Base-by-base conservation (phyloP, 2,113 vertebrate genomes). In the Zosterops lateralis region DNA sequence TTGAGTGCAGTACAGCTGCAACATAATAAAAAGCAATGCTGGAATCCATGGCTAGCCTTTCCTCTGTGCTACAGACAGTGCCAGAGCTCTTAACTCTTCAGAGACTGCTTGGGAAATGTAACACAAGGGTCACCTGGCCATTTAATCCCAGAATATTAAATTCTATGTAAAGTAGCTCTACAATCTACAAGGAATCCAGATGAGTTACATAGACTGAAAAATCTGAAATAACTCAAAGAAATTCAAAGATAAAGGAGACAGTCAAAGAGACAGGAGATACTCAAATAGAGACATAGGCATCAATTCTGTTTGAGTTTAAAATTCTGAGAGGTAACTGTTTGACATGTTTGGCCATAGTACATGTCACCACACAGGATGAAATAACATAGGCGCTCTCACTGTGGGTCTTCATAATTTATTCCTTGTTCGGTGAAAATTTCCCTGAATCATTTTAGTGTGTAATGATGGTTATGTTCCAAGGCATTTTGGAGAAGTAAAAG, bases 1-100 rank as follows among this genome's bases (percentile, higher is more conserved):
- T 68, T 96, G 93, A 96, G 93, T 86, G 90, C 92, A 93, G 90
- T 96, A 95, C 96, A 97, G 96, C 96, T 97, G 96, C 95, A 95
- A 90, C 91, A 96, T 96, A 96, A 97, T 97, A 95, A 96, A 96
- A 95, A 93, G 95, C 90, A 95, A 96, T 78, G 56, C 54, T 96
- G 93, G 90, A 96, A 94, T 90, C 93, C 65, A 61, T 68, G 79
- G 70, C 76, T 84, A 95, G 85, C 50, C 70, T 94, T 90, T 84
- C 68, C 76, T 95, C 88, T 95, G 76, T 0, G 7, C 79, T 91
- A 67, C 75, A 84, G 67, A 53, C 56, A 85, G 64, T 0, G 14
- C 93, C 95, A 97, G 79, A 94, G 48, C 26, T 90, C 79, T 96
- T 97, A 97, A 97, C 96, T 92, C 94, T 96, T 97, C 76, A 78